A percentile compares a stretch with the other conserved stretches of the same genome.
phyloP scores from a whole-genome alignment of 1,140 invertebrate genomes.

The Pseudomyrmex concolor region DNA sequence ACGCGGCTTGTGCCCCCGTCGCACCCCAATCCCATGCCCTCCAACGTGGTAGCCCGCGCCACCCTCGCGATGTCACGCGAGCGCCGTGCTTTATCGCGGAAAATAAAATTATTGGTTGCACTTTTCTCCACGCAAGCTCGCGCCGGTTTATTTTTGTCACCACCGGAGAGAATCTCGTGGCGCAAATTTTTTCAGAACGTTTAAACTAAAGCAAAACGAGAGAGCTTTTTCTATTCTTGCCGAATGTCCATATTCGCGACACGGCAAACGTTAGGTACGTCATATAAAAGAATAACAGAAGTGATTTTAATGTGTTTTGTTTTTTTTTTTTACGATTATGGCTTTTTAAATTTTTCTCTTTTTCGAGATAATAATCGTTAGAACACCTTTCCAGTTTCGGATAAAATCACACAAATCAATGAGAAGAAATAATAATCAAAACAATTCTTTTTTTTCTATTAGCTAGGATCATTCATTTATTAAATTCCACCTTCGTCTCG shows the following conservation, averaged over 20 bases:
- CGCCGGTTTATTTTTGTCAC: slow-evolving; percentile 63
- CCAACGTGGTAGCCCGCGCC: slow-evolving; percentile 22
- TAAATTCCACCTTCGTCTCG: slow-evolving; percentile 2
- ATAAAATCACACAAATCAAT: neutral
- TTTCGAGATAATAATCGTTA: no score
- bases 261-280: no score
- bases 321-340: no score
- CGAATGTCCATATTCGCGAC: neutral
- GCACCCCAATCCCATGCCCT: slow-evolving; percentile 57
- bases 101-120: slow-evolving; percentile 83
- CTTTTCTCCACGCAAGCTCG: slow-evolving; percentile 69
- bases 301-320: neutral
- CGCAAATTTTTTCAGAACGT: slow-evolving; percentile 37
- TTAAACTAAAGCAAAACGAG: slow-evolving; percentile 25
- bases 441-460: slow-evolving; percentile 2
- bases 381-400: neutral
- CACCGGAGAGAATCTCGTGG: slow-evolving; percentile 32
- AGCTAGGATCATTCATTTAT: neutral
- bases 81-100: slow-evolving; percentile 80
- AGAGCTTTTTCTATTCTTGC: neutral
- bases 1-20: slow-evolving; percentile 72
- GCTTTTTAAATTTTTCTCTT: no score
- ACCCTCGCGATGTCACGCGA: slow-evolving; percentile 52
- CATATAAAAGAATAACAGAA: neutral
- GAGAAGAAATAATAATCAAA: neutral